Conservation (phyloP, 2,113 vertebrate species). For the Thermophis baileyi region DNA sequence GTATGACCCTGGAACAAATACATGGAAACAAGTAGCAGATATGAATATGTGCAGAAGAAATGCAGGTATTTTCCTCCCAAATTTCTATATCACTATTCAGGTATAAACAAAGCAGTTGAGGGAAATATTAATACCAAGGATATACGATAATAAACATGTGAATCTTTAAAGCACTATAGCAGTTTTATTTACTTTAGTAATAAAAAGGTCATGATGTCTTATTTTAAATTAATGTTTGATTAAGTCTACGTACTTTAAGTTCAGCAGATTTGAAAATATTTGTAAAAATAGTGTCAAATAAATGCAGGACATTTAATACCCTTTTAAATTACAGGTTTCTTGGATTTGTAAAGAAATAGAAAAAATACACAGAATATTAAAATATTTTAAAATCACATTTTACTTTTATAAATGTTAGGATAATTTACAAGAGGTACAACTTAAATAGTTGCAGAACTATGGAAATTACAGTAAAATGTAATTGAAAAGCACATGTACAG, state of each 20-base stretch:
- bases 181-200: background rate
- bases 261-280: background rate
- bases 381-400: background rate
- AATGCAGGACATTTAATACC: background rate
- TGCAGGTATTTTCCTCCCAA: constrained; percentile 73
- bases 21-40: constrained; percentile 91
- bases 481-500: background rate
- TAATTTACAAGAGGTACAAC: background rate
- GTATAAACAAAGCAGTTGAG: background rate
- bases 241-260: background rate
- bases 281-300: background rate
- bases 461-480: background rate
- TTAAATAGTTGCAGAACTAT: background rate
- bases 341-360: background rate
- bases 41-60: constrained; percentile 98
- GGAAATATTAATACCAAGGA: background rate
- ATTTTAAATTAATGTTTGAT: background rate
- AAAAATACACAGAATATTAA: background rate
- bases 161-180: background rate
- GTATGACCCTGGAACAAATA: constrained; percentile 84
- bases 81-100: background rate
- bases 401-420: background rate
- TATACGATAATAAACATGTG: background rate
- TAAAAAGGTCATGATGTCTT: background rate
- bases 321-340: background rate